Conservation (phyloP, 2,113 vertebrate genomes). For the Gobius niger region DNA sequence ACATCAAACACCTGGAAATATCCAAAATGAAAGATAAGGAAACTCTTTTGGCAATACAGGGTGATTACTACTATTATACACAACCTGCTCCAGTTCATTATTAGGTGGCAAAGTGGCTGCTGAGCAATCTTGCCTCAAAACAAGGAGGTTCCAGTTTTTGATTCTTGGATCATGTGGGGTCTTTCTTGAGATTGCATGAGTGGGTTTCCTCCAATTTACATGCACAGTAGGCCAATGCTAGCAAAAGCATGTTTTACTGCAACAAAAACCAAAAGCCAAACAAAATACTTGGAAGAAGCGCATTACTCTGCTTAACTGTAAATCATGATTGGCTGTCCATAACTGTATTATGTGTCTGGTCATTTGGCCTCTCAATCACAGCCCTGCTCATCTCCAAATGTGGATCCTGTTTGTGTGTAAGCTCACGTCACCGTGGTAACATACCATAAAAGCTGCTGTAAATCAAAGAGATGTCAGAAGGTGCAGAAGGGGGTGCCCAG, state of each 20-base stretch:
- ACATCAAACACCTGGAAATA: background rate
- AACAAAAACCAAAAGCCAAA: background rate
- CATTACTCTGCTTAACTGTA: background rate
- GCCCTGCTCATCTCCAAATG: conserved; percentile 31
- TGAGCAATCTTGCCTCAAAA: too few relatives aligned
- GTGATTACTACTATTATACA: too few relatives aligned
- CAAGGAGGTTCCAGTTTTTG: too few relatives aligned
- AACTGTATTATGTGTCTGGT: conserved; percentile 20
- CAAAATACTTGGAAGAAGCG: background rate
- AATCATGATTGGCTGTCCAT: background rate
- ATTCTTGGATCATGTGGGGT: too few relatives aligned
- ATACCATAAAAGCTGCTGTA: conserved; percentile 52
- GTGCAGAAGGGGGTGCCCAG: background rate
- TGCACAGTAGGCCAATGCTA: too few relatives aligned
- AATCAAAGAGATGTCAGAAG: conserved; percentile 52
- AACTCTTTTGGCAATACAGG: too few relatives aligned
- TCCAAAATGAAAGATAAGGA: background rate
- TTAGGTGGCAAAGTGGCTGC: too few relatives aligned
- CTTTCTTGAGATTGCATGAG: too few relatives aligned
- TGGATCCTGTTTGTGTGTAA: conserved; percentile 44
- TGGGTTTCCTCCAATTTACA: too few relatives aligned
- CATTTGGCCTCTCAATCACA: conserved; percentile 31
- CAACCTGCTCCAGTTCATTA: too few relatives aligned
- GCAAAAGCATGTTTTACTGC: too few relatives aligned
- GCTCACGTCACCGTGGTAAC: conserved; percentile 52